A percentile compares a stretch with the other conserved stretches of the same genome.
Evolutionary conservation across 2,113 vertebrate genomes (phyloP).

Genomic region (Hemiprocne comata): DNA sequence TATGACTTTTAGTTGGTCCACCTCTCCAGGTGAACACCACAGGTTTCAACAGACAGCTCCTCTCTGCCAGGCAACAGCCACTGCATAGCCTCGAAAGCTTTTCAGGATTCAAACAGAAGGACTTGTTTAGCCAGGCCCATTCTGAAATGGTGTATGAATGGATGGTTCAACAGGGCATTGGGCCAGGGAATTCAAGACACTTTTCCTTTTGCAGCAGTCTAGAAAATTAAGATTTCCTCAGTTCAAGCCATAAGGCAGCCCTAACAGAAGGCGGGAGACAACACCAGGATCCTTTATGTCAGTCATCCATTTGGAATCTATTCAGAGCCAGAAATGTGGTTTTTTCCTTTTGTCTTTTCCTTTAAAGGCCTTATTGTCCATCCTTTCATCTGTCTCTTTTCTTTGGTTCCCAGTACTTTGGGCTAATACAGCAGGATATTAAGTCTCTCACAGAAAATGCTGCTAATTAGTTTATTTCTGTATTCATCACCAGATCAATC

Average conservation of each 20-base stretch:
- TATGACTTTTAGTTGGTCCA: neutral
- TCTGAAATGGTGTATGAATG: slow-evolving; percentile 11
- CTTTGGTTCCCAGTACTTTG: slow-evolving; percentile 2
- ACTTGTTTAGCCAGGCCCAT: slow-evolving; percentile 7
- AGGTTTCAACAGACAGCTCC: neutral
- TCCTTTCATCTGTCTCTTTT: slow-evolving; percentile 17
- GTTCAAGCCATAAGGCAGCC: slow-evolving; percentile 23
- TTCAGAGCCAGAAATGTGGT: neutral
- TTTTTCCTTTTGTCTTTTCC: slow-evolving; percentile 15
- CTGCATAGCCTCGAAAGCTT: neutral
- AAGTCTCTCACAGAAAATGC: slow-evolving; percentile 8
- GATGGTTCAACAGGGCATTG: slow-evolving; percentile 37
- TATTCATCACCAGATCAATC: neutral
- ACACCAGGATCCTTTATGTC: slow-evolving; percentile 12
- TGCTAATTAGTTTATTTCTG: slow-evolving; percentile 47
- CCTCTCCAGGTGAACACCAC: neutral
- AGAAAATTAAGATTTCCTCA: slow-evolving; percentile 49
- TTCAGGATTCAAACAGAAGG: neutral
- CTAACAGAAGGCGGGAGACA: slow-evolving; percentile 43
- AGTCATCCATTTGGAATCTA: slow-evolving; percentile 45
- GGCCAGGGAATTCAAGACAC: slow-evolving; percentile 50
- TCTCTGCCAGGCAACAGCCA: neutral
- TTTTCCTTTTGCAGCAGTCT: slow-evolving; percentile 12
- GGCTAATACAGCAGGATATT: slow-evolving; percentile 7
- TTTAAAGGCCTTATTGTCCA: slow-evolving; percentile 11